Conservation (phyloP, 2,113 vertebrate species). For the Oncorhynchus mykiss region DNA sequence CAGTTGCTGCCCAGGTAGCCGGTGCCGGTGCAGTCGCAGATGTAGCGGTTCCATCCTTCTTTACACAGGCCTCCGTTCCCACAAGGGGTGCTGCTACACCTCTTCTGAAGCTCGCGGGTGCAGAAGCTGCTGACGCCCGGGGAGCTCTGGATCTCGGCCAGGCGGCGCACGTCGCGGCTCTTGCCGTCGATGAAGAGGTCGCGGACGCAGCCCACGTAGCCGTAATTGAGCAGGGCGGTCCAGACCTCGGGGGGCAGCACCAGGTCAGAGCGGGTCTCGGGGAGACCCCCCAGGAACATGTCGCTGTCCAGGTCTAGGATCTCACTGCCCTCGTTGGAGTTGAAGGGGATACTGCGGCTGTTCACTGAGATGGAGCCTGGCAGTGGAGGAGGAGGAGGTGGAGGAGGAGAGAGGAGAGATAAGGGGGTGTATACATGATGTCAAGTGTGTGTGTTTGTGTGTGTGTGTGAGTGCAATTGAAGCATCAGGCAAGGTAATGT, state of each 20-base stretch:
- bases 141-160: conserved; percentile 82
- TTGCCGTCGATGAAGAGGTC: conserved; percentile 93
- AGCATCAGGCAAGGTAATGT: background rate
- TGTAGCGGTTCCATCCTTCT: conserved; percentile 93
- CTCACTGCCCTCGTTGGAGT: conserved; percentile 89
- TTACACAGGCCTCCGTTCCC: conserved; percentile 82
- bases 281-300: conserved; percentile 87
- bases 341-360: conserved; percentile 88
- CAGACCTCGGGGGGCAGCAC: conserved; percentile 90
- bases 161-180: conserved; percentile 83
- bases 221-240: conserved; percentile 86
- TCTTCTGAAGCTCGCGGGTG: conserved; percentile 84
- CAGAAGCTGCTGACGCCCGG: conserved; percentile 85
- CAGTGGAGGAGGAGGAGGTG: too few relatives aligned
- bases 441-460: too few relatives aligned
- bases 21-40: conserved; percentile 88
- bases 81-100: conserved; percentile 83
- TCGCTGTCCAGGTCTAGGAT: conserved; percentile 89
- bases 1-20: conserved; percentile 87
- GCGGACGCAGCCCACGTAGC: conserved; percentile 89
- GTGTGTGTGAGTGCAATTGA: too few relatives aligned
- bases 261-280: conserved; percentile 78
- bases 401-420: conserved; percentile 4
- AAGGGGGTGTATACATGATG: too few relatives aligned
- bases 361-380: conserved; percentile 90